These are phyloP conservation scores for Chauna torquata DNA, from an alignment of 2,113 vertebrate species.

Conservation along the genomic window DNA sequence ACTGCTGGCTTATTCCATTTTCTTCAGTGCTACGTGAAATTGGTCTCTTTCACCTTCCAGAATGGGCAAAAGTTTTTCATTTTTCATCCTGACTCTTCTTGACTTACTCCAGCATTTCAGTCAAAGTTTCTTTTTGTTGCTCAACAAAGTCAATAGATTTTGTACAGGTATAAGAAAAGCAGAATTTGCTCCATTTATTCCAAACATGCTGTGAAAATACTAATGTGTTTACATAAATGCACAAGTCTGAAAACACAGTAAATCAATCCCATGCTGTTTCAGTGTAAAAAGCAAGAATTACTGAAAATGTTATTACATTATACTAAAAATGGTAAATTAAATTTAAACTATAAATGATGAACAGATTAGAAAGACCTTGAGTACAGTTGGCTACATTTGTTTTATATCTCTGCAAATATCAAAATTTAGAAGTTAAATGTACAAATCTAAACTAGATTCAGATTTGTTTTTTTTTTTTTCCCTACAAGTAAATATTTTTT, in stretches of 20 bases:
- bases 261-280: constrained; percentile 56
- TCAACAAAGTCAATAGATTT: neutral
- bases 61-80: neutral
- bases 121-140: neutral
- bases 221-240: constrained; percentile 58
- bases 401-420: neutral
- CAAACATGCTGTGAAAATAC: constrained; percentile 49
- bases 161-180: neutral
- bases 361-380: constrained; percentile 20
- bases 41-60: neutral
- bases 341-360: constrained; percentile 11
- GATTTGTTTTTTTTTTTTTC: neutral
- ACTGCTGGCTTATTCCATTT: constrained; percentile 7
- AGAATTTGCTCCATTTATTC: constrained; percentile 29
- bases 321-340: constrained; percentile 31
- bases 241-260: constrained; percentile 41
- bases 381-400: neutral
- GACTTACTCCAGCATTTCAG: neutral
- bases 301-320: constrained; percentile 32
- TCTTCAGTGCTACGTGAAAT: neutral
- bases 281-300: constrained; percentile 54
- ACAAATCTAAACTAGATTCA: neutral
- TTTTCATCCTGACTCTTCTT: neutral
- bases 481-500: neutral
- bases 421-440: neutral